Conservation (phyloP, 2,888 invertebrate species). For the Bellardia pandia region DNA sequence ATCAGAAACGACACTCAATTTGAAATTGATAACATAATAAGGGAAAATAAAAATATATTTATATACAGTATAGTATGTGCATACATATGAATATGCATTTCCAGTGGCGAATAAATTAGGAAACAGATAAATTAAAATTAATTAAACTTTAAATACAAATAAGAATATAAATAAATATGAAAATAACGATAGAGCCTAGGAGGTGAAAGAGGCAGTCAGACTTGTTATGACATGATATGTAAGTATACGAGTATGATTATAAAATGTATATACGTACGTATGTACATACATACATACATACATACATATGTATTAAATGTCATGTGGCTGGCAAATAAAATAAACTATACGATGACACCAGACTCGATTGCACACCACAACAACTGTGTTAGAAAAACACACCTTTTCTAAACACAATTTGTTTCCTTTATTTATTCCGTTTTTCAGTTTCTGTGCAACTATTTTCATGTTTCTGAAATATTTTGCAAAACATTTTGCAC, state of each 20-base stretch:
- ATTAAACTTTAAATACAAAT: constrained; percentile 23
- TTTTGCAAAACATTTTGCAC: constrained; percentile 30
- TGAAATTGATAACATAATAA: constrained; percentile 54
- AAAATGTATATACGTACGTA: neutral
- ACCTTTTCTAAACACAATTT: constrained; percentile 10
- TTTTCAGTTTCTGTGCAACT: neutral
- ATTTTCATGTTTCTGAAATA: neutral
- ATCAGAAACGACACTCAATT: constrained; percentile 48
- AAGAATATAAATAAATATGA: neutral
- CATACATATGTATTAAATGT: constrained; percentile 22
- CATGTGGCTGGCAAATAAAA: constrained; percentile 29
- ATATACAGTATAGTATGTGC: neutral
- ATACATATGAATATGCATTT: neutral
- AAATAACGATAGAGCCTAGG: neutral
- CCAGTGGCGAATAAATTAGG: constrained; percentile 44
- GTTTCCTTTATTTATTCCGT: neutral
- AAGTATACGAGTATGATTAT: constrained; percentile 5
- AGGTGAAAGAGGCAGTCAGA: neutral
- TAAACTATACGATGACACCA: constrained; percentile 32
- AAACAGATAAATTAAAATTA: constrained; percentile 57
- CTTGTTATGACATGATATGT: neutral
- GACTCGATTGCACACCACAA: neutral
- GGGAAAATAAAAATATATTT: constrained; percentile 11
- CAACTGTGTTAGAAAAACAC: constrained; percentile 4
- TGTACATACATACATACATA: neutral